Conservation (phyloP, 1,140 invertebrate species). For the Marisa cornuarietis region DNA sequence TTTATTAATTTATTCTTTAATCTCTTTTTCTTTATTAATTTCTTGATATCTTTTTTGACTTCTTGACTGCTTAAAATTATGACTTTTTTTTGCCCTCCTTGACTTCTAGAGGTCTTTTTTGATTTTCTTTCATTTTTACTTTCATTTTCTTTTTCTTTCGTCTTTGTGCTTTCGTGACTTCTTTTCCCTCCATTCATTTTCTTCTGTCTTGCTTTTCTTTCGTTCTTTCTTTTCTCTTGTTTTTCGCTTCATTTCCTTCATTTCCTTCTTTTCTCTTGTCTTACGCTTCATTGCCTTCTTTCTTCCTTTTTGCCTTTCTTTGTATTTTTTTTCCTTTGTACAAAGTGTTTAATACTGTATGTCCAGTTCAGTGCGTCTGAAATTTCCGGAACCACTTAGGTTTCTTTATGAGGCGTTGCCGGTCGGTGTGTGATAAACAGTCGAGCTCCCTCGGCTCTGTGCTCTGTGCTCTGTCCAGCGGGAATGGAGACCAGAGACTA, state of each 20-base stretch:
- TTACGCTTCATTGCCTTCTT: background rate
- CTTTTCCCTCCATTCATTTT: background rate
- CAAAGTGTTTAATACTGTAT: too few relatives aligned
- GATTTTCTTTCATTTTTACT: background rate
- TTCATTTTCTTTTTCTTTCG: constrained; percentile 2
- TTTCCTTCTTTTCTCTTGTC: background rate
- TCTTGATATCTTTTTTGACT: background rate
- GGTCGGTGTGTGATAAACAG: too few relatives aligned
- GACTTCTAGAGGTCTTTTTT: background rate
- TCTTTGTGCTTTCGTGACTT: background rate
- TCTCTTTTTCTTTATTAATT: background rate
- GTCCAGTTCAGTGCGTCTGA: too few relatives aligned
- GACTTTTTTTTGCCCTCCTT: too few relatives aligned
- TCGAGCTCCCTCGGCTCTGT: too few relatives aligned
- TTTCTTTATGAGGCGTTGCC: too few relatives aligned
- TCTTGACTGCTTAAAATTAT: background rate
- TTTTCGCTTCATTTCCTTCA: background rate
- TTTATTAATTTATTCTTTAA: background rate
- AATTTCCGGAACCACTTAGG: too few relatives aligned
- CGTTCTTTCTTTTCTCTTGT: background rate
- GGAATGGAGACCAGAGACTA: too few relatives aligned
- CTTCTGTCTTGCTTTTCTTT: too few relatives aligned
- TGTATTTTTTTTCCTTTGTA: background rate
- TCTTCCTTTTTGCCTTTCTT: too few relatives aligned
- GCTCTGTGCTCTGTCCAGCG: too few relatives aligned